Percentiles rank a stretch among this genome's conserved stretches.
Conservation (phyloP, 2,113 vertebrate species). For the Solea senegalensis region DNA sequence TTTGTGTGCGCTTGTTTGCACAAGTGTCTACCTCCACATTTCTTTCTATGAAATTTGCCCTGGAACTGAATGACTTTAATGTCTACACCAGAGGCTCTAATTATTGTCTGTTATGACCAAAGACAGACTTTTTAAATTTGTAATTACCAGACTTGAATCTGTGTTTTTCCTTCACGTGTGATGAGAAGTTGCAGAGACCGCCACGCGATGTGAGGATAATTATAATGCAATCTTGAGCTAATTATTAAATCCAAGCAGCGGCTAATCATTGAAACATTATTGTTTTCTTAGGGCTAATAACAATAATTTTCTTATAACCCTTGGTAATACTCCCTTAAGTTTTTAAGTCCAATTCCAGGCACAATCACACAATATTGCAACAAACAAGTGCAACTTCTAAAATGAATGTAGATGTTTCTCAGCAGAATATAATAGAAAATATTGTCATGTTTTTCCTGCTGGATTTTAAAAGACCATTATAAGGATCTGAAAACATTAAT, state of each 20-base stretch:
- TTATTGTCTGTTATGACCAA: slow-evolving; percentile 68
- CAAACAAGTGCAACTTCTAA: background rate
- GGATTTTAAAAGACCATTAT: background rate
- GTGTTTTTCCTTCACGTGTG: background rate
- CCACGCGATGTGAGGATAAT: slow-evolving; percentile 1
- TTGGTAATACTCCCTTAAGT: background rate
- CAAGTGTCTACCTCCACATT: slow-evolving; percentile 53
- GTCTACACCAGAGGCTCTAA: slow-evolving; percentile 63
- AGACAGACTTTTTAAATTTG: slow-evolving; percentile 35
- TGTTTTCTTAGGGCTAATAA: background rate
- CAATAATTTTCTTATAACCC: background rate
- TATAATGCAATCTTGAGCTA: slow-evolving; percentile 39
- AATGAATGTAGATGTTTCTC: background rate
- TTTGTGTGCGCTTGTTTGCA: slow-evolving; percentile 25
- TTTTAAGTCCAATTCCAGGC: slow-evolving; percentile 6
- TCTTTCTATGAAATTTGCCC: slow-evolving; percentile 59
- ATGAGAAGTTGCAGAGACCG: slow-evolving; percentile 13
- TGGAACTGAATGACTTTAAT: slow-evolving; percentile 72
- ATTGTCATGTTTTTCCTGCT: too few species aligned
- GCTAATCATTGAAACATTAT: slow-evolving; percentile 16
- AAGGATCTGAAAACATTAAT: too few species aligned
- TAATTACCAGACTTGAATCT: slow-evolving; percentile 49
- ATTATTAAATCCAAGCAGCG: slow-evolving; percentile 29
- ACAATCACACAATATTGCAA: background rate
- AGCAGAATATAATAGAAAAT: too few species aligned